Evolutionary conservation across 2,113 vertebrate species (phyloP).

Genomic region (Rhegmatorhina hoffmannsi): DNA sequence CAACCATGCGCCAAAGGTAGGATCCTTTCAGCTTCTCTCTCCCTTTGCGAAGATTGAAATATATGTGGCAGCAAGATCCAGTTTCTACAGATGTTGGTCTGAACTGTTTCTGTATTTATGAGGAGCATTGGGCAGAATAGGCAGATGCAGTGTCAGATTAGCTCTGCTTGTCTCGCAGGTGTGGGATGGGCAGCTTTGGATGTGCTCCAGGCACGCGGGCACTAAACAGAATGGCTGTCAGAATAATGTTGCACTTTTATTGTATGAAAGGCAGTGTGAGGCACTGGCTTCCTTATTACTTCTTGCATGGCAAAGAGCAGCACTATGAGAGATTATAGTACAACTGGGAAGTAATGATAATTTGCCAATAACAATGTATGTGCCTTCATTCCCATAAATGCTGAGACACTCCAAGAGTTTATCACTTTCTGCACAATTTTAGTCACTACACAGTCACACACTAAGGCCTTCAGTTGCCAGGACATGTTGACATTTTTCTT

Average conservation of each 20-base stretch:
- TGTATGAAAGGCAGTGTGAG: background rate
- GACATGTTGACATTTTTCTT: background rate
- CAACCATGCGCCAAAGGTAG: conserved; percentile 73
- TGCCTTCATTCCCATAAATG: conserved; percentile 17
- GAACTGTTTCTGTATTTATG: background rate
- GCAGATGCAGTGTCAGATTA: background rate
- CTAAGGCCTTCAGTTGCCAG: background rate
- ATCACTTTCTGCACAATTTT: background rate
- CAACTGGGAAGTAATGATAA: conserved; percentile 12
- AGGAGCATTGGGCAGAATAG: background rate
- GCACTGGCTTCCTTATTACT: background rate
- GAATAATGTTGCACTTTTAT: background rate
- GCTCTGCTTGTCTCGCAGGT: background rate
- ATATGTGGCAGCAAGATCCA: background rate
- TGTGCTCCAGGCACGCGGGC: background rate
- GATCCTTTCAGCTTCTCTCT: conserved; percentile 22
- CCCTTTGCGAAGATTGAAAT: background rate
- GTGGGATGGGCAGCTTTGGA: background rate
- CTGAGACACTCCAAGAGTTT: background rate
- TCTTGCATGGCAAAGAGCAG: conserved; percentile 16
- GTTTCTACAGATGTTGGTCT: background rate
- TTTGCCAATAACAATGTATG: conserved; percentile 30
- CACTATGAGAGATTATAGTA: conserved; percentile 2
- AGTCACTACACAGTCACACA: background rate
- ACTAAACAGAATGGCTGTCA: background rate